Evolutionary conservation across 2,797 vertebrate species (phyloP), one percentile per base, ranked within the genome.

Genomic region (Eidolon dupreanum): DNA sequence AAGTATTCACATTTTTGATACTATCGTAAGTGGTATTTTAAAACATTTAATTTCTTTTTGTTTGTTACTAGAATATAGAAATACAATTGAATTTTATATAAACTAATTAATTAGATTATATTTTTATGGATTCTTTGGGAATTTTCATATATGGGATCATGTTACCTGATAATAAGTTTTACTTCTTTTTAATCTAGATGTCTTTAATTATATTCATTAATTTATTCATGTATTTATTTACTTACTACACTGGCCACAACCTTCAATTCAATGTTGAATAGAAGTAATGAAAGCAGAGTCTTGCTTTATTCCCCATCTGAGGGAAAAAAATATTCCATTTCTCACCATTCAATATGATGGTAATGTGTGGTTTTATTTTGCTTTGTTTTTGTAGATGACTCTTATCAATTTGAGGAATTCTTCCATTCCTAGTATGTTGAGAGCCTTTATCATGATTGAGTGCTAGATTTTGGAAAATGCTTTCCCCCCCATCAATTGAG

Each of bases 391-490:
- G 43, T 17, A 53, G 63, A 46, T 49, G 13, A 20, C 31, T n/a
- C 59, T 86, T 86, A 61, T 53, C 31, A 82, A 82, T 74, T 24
- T 38, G 31, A 87, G 31, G 49, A 84, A 78, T 22, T 75, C 41
- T 49, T 81, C 26, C 26, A 57, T 61, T 86, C 12, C n/a, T 87
- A 77, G 46, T 53, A 77, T 83, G 33, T 77, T 88, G 43, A 59
- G 13, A 70, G 10, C 24, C 70, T 70, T 70, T 63, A 11, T 78
- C 46, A 83, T 79, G 36, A 94, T 71, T 59, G 43, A 24, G 13
- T 49, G 11, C 38, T 83, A 53, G n/a, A 55, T 81, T 95, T 94
- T 84, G 31, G 28, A 73, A 96, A 92, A 73, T 63, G 65, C 6
- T 57, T 38, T 38, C 28, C 31, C 79, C 19, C 26, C 43, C 9